These are phyloP conservation scores for Mechanitis messenoides DNA, from an alignment of 2,888 invertebrate genomes.

Conservation along the genomic window DNA sequence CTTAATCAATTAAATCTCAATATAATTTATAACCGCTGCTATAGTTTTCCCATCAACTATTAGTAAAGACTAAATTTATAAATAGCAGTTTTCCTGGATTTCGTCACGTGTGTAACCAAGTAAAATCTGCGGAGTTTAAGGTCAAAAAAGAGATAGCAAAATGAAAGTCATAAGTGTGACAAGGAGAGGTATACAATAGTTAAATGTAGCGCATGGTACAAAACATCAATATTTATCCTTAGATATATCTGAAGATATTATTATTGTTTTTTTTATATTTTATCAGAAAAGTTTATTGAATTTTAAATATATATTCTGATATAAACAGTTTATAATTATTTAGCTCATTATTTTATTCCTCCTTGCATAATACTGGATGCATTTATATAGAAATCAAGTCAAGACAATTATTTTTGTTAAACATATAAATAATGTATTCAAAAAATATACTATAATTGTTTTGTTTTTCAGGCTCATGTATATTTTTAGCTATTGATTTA, in stretches of 20 bases:
- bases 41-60: background rate
- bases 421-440: too few relatives aligned
- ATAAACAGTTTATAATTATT: too few relatives aligned
- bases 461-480: constrained; percentile 35
- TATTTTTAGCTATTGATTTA: constrained; percentile 47
- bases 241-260: constrained; percentile 30
- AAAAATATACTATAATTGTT: background rate
- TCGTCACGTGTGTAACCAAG: constrained; percentile 35
- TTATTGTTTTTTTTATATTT: background rate
- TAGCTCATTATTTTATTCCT: too few relatives aligned
- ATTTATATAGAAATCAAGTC: too few relatives aligned
- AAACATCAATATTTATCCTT: constrained; percentile 8
- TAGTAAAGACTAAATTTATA: constrained; percentile 15
- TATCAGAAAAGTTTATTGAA: background rate
- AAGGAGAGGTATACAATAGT: constrained; percentile 45
- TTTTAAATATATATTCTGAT: too few relatives aligned
- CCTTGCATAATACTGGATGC: too few relatives aligned
- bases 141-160: constrained; percentile 52
- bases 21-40: background rate
- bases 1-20: background rate
- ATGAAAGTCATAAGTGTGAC: constrained; percentile 33
- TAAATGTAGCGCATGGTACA: constrained; percentile 36
- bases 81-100: constrained; percentile 25
- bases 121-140: constrained; percentile 59
- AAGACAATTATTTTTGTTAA: too few relatives aligned